Conservation (phyloP, 2,888 invertebrate genomes). For the Rhimphoctona megacephalus region DNA sequence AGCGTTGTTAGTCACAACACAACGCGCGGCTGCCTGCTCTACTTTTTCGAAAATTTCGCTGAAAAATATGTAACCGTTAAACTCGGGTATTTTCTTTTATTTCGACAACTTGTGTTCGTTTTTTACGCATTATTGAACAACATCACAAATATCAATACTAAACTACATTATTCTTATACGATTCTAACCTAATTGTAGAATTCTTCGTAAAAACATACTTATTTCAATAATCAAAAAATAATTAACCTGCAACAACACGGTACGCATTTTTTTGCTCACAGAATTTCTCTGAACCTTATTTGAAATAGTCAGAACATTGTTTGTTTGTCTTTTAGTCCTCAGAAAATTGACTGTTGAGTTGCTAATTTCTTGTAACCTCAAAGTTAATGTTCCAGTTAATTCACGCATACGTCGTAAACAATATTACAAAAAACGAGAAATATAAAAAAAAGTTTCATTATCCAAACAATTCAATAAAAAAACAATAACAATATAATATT, state of each 20-base stretch:
- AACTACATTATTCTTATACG: neutral
- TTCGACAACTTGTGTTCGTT: neutral
- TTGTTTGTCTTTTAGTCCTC: neutral
- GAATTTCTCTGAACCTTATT: neutral
- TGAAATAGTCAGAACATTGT: neutral
- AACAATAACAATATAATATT: no score
- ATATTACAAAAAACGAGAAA: no score
- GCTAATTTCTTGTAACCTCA: neutral
- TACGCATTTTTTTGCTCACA: neutral
- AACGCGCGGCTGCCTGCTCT: neutral
- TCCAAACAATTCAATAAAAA: no score
- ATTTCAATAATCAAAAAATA: neutral
- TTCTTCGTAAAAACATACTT: neutral
- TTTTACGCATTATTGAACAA: neutral
- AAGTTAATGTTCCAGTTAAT: neutral
- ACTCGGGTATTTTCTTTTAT: neutral
- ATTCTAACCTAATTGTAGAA: neutral
- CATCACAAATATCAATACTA: neutral
- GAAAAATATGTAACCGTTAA: constrained; percentile 17
- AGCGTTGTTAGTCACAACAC: constrained; percentile 3
- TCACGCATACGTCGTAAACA: no score
- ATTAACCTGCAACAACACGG: constrained; percentile 25
- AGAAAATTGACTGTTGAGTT: neutral
- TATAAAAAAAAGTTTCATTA: no score
- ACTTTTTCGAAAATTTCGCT: constrained; percentile 36